Conservation (phyloP, 2,113 vertebrate species). For the Forbesichthys papilliferus region DNA sequence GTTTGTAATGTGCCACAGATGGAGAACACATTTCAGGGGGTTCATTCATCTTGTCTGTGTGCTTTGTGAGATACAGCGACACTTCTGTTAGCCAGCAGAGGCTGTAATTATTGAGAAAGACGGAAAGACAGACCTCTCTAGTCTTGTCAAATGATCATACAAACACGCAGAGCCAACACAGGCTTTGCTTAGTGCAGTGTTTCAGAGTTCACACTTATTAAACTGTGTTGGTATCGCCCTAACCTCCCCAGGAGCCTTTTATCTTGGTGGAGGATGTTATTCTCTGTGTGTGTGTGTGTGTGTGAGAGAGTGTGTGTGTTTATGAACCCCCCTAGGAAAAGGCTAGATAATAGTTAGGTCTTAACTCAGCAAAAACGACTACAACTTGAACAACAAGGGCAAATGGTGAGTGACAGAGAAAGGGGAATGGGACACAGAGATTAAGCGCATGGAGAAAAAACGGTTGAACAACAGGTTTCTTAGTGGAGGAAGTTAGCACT, state of each 20-base stretch:
- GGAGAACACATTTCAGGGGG: conserved; percentile 47
- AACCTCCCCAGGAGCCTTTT: conserved; percentile 51
- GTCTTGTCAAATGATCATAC: conserved; percentile 42
- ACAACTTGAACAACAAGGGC: neutral
- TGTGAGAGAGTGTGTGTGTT: neutral
- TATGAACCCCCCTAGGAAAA: conserved; percentile 33
- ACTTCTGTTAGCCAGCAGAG: conserved; percentile 37
- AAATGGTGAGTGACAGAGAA: neutral
- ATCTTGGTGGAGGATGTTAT: conserved; percentile 43
- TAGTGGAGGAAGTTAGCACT: conserved; percentile 48
- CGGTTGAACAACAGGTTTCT: conserved; percentile 46
- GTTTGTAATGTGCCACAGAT: conserved; percentile 55
- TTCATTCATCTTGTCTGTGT: conserved; percentile 42
- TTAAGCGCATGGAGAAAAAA: conserved; percentile 22
- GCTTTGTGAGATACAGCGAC: conserved; percentile 17
- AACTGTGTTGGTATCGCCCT: conserved; percentile 65
- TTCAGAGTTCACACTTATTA: conserved; percentile 72
- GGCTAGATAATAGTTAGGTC: conserved; percentile 46
- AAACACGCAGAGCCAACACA: conserved; percentile 20
- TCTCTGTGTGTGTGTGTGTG: conserved; percentile 30
- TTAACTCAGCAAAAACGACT: conserved; percentile 60
- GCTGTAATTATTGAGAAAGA: conserved; percentile 44
- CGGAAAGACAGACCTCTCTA: conserved; percentile 25
- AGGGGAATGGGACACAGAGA: neutral
- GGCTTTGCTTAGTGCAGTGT: conserved; percentile 24